A percentile compares a stretch with the other conserved stretches of the same genome.
These are phyloP conservation scores for Aurelia sp. DNA, from an alignment of 30 jellyfish, hydroid and myxozoan species.

Conservation along the genomic window DNA sequence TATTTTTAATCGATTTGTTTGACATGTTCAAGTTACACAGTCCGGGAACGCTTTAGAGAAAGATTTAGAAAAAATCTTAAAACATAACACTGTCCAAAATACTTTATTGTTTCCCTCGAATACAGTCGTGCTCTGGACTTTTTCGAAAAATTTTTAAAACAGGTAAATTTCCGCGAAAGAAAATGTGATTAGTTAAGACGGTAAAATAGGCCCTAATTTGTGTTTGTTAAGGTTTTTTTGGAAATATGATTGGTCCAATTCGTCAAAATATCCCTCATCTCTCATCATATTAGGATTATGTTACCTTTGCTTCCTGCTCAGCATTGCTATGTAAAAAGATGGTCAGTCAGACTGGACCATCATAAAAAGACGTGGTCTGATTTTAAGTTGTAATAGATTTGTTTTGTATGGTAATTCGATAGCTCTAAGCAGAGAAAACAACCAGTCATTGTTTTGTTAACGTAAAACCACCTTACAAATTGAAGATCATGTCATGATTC, in stretches of 20 bases:
- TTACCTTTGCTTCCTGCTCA: too few relatives aligned
- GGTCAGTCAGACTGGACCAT: conserved; percentile 43
- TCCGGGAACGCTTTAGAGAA: too few relatives aligned
- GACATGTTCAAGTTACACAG: too few relatives aligned
- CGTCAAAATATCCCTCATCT: not conserved
- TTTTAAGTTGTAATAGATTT: conserved; percentile 32
- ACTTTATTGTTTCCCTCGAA: too few relatives aligned
- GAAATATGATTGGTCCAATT: not conserved
- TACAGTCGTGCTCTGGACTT: too few relatives aligned
- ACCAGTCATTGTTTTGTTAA: conserved; percentile 27
- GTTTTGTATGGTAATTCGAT: conserved; percentile 51
- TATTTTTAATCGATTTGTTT: too few relatives aligned
- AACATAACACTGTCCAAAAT: too few relatives aligned
- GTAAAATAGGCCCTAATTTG: not conserved
- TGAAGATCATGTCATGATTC: conserved; percentile 12
- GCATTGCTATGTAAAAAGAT: not conserved
- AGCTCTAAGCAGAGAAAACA: conserved; percentile 60
- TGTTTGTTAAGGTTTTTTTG: not conserved
- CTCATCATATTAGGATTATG: too few relatives aligned
- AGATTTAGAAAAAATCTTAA: too few relatives aligned
- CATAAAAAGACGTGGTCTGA: conserved; percentile 18
- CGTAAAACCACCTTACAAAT: conserved; percentile 22
- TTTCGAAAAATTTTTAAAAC: too few relatives aligned
- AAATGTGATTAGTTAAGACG: too few relatives aligned
- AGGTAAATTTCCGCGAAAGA: too few relatives aligned